Conservation (phyloP, 2,888 invertebrate genomes). For the Plagodis dolabraria region DNA sequence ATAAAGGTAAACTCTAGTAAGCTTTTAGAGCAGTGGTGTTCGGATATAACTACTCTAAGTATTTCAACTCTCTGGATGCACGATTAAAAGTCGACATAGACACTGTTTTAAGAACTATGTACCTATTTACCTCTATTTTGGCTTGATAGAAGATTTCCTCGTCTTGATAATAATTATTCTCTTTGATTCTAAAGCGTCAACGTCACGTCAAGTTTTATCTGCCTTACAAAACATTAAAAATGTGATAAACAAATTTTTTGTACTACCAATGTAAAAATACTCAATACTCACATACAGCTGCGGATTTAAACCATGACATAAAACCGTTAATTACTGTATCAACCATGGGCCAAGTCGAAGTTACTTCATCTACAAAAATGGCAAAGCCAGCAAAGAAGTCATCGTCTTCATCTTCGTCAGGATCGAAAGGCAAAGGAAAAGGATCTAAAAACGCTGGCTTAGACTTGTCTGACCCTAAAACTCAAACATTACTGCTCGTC, state of each 20-base stretch:
- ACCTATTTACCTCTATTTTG: too few relatives aligned
- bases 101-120: too few relatives aligned
- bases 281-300: too few relatives aligned
- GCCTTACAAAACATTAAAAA: background rate
- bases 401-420: background rate
- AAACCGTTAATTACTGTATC: background rate
- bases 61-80: too few relatives aligned
- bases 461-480: conserved; percentile 49
- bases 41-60: too few relatives aligned
- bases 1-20: too few relatives aligned
- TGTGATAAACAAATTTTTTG: background rate
- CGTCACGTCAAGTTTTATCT: too few relatives aligned
- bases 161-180: too few relatives aligned
- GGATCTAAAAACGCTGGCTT: conserved; percentile 6
- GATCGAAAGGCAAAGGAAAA: background rate
- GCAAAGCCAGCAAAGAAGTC: conserved; percentile 33
- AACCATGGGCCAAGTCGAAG: background rate
- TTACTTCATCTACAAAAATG: conserved; percentile 47
- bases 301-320: background rate
- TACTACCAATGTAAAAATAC: background rate
- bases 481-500: conserved; percentile 52
- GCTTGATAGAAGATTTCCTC: too few relatives aligned
- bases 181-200: too few relatives aligned
- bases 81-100: too few relatives aligned
- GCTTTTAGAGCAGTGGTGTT: too few relatives aligned